phyloP scores from a whole-genome alignment of 2,888 invertebrate genomes.

The Parnassius apollo region DNA sequence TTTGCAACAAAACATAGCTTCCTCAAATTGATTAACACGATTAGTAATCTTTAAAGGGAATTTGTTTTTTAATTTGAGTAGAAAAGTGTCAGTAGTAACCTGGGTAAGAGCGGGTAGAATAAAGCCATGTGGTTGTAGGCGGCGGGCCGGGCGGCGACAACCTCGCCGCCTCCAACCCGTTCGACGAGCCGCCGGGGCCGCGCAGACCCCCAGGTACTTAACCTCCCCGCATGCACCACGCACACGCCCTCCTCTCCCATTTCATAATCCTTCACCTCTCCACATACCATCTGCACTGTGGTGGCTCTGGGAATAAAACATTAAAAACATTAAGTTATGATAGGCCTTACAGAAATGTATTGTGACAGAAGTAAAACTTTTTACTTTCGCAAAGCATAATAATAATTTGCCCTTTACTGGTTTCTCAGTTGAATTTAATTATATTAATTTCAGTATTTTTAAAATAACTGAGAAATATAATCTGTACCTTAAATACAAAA shows the following conservation, averaged over 20 bases:
- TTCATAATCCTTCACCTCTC: constrained; percentile 1
- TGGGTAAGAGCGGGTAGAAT: constrained; percentile 36
- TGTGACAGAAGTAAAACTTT: too few relatives aligned
- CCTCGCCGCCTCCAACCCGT: constrained; percentile 92
- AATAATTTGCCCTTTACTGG: too few relatives aligned
- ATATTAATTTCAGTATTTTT: too few relatives aligned
- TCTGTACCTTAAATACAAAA: too few relatives aligned
- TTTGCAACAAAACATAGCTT: neutral
- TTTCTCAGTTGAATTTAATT: too few relatives aligned
- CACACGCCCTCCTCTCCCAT: neutral
- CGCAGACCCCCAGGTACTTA: constrained; percentile 77
- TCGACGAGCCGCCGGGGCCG: constrained; percentile 87
- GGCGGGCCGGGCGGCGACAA: constrained; percentile 84
- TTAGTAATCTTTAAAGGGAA: too few relatives aligned
- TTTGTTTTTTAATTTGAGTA: neutral
- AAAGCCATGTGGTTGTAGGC: constrained; percentile 66
- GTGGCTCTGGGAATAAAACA: neutral
- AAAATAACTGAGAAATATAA: too few relatives aligned
- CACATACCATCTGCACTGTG: neutral
- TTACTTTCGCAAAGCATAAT: too few relatives aligned
- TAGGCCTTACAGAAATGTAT: too few relatives aligned
- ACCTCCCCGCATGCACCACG: constrained; percentile 47
- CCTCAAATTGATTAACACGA: too few relatives aligned
- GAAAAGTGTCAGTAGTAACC: constrained; percentile 27
- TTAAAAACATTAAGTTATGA: too few relatives aligned